Base-by-base conservation (phyloP, 1,140 invertebrate species). In the Bombus waltoni region DNA sequence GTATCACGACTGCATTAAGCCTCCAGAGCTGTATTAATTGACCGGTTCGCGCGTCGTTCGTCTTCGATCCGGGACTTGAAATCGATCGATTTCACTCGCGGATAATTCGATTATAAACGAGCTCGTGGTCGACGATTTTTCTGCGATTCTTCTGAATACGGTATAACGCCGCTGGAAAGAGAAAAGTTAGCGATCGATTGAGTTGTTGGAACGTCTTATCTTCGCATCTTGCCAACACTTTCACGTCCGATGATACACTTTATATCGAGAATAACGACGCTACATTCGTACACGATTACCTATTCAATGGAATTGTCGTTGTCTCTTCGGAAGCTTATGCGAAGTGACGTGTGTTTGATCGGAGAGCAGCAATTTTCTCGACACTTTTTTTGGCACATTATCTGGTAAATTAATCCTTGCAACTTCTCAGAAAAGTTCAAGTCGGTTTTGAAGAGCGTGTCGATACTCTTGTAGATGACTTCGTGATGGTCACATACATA, bases 1-100 rank as follows among this genome's bases (percentile, higher is more conserved):
- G 40, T 74, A 82, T 73, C 53, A 1, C 11, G 22, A 25, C 9
- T 22, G n/a, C 32, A 74, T 82, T 82, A 82, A 73, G 42, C 38
- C n/a, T 71, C 40, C 47, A 40, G 35, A 82, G 80, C 44, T 65
- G 44, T 65, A 74, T 82, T 82, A 82, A 82, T 82, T 65, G 71
- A 74, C 35, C 53, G 32, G 32, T 74, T 73, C 42, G 32, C 80
- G 80, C 80, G 71, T 74, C 40, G 53, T 74, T 44, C 57, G 80
- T 74, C 80, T 82, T 72, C 42, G 44, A 65, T 32, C 22, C 38
- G 18, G 22, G 18, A 38, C n/a, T 74, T n/a, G 28, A 59, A 38
- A 59, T 38, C 15, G 38, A 59, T 22, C 53, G 68, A 72, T 62
- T 42, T 22, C 15, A 42, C 38, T 40, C 35, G 66, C 32, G 22